A percentile compares a stretch with the other conserved stretches of the same genome.
phyloP scores from a whole-genome alignment of 2,113 vertebrate species.

The Machaerirhynchus nigripectus region DNA sequence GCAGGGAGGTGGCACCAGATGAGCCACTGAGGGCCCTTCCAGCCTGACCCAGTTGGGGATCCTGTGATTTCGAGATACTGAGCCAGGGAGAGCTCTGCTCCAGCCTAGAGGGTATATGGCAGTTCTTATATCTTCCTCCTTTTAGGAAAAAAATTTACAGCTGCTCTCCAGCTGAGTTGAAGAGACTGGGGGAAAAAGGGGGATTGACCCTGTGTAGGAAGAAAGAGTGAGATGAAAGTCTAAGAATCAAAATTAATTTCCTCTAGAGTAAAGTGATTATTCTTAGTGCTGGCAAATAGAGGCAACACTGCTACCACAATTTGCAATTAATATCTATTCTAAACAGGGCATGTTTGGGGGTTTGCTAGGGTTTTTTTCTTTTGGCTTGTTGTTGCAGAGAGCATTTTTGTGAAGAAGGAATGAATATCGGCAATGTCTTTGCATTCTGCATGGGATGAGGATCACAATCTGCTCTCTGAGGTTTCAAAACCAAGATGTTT shows the following conservation, averaged over 20 bases:
- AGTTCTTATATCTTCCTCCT: not conserved
- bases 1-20: not conserved
- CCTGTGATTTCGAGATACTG: rapidly evolving
- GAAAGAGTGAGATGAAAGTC: not conserved
- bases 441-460: not conserved
- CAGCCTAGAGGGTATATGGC: not conserved
- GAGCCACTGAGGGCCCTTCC: not conserved
- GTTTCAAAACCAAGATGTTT: not conserved
- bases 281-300: not conserved
- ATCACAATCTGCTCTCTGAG: not conserved
- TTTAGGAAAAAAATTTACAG: not conserved
- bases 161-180: not conserved
- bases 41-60: rapidly evolving
- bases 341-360: rapidly evolving
- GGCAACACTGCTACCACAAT: not conserved
- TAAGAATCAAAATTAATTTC: not conserved
- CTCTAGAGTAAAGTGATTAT: not conserved
- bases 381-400: not conserved
- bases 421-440: not conserved
- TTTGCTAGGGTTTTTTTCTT: not conserved
- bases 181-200: not conserved
- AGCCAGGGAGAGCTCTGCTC: not conserved
- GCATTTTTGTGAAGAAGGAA: not conserved
- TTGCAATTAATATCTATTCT: not conserved
- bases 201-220: not conserved